Evolutionary conservation across 1,140 invertebrate species (phyloP), one percentile per base, ranked within the genome.

Genomic region (Drosophila bifasciata): DNA sequence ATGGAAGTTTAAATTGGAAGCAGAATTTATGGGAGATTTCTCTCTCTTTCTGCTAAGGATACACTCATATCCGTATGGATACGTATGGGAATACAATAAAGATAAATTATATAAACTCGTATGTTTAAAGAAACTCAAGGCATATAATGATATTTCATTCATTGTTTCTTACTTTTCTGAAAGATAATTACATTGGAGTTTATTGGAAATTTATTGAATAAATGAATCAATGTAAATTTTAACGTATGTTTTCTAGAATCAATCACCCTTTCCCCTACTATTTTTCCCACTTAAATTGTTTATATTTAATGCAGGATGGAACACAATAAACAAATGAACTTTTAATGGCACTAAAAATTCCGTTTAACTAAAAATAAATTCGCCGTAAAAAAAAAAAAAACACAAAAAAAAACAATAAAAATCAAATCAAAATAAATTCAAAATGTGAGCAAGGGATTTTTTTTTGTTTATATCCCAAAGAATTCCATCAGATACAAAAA

Each of bases 331-430:
- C 45, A 73, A 21, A 50, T 25, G 36, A 19, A 13, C 44, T 51
- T 50, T 73, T 73, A 50, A 73, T 73, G 62, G 25, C 58, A 45
- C 57, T 55, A 25, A 15, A 21, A 62, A 72, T 73, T 72, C 40
- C 45, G 40, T n/a, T n/a, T 0, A 50, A 46, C 51, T 63, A 51
- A 73, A 73, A 73, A 73, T 73, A 73, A 73, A 51, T 40, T 2
- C 21, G 17, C 45, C 49, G 23, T 16, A 28, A 55, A 55, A 41
- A 45, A 41, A 28, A 36, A 28, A 25, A 49, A n/a, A n/a, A n/a
- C n/a, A 43, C n/a, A 21, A 39, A 39, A 66, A 21, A 71, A 71
- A 58, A 32, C 15, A 23, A 36, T 32, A 13, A 52, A 44, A 72
- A 50, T 45, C 49, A 53, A 40, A 40, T 21, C 15, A 25, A 49